A percentile compares a stretch with the other conserved stretches of the same genome.
phyloP scores from a whole-genome alignment of 64 coral and sea anemone genomes.

The Platygyra sinensis region DNA sequence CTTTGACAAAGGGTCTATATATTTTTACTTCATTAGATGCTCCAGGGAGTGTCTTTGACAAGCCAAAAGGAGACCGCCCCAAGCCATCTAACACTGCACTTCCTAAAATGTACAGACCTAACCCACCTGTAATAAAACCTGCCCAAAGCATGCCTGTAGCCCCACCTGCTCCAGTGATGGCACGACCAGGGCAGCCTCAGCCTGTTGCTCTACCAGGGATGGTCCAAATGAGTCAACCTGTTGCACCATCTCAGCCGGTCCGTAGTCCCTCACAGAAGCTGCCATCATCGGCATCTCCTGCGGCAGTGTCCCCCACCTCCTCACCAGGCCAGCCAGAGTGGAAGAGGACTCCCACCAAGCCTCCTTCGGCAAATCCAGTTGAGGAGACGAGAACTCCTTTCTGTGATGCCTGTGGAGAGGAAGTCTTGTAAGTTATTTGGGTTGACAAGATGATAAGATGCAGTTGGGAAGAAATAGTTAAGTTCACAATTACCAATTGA shows the following conservation, averaged over 20 bases:
- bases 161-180: slow-evolving; percentile 61
- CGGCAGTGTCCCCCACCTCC: slow-evolving; percentile 56
- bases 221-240: slow-evolving; percentile 60
- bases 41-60: slow-evolving; percentile 75
- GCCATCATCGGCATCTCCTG: slow-evolving; percentile 71
- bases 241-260: slow-evolving; percentile 38
- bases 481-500: too few relatives aligned
- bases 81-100: slow-evolving; percentile 71
- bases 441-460: background rate
- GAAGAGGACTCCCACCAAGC: slow-evolving; percentile 80
- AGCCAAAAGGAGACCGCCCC: slow-evolving; percentile 62
- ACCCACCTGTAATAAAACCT: slow-evolving; percentile 61
- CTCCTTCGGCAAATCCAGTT: slow-evolving; percentile 63
- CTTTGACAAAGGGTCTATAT: background rate
- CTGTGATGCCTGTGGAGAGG: slow-evolving; percentile 93
- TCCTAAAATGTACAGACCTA: slow-evolving; percentile 74
- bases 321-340: slow-evolving; percentile 44
- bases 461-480: background rate
- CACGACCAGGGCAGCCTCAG: slow-evolving; percentile 81
- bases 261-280: slow-evolving; percentile 27
- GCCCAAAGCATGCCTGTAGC: slow-evolving; percentile 45
- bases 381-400: slow-evolving; percentile 84
- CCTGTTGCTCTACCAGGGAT: slow-evolving; percentile 90
- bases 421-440: slow-evolving; percentile 84
- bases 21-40: slow-evolving; percentile 53